Base-by-base conservation (phyloP, 2,888 invertebrate species). In the Platycheirus rosarum region DNA sequence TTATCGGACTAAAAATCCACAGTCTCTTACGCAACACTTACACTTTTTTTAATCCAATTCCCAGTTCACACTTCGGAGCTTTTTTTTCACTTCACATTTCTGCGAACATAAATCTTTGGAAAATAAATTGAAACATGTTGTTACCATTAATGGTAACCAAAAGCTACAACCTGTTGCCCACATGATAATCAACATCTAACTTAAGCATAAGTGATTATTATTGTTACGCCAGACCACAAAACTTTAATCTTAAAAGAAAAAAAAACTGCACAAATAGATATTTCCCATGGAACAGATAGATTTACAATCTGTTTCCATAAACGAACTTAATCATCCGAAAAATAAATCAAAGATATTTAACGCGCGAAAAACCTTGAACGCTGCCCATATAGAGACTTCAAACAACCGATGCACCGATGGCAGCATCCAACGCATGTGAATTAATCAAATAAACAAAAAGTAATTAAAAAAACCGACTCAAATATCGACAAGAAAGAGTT, bases 391-490 rank as follows among this genome's bases (percentile, higher is more conserved):
- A 55, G n/a, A 48, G 68, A 13, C 16, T 37, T 18, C 1, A 37
- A 23, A 68, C 35, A 68, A 62, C 51, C 73, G 55, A 26, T 79
- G 57, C 62, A 68, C 55, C 35, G 20, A 60, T 63, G 68, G 46
- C 69, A 65, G 79, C 79, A 75, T 75, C 51, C 75, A 80, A 75
- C 69, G 74, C 55, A 75, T 75, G 74, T 63, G 78, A 71, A 71
- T 71, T 42, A 62, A 44, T 71, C 26, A 62, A 44, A 63, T 63
- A 55, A 55, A 76, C 63, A 8, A 32, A 48, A 35, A 49, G 55
- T 37, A 13, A 44, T 49, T 14, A 29, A 40, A 9, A 40, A 69
- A 20, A 9, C 11, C 44, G 35, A 53, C 16, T 20, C 7, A 29
- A 18, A 26, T 18, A 13, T 44, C 60, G 8, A 63, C 49, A 16